Evolutionary conservation across 2,888 invertebrate species (phyloP), one percentile per base, ranked within the genome.

Genomic region (Spicauda simplicius): DNA sequence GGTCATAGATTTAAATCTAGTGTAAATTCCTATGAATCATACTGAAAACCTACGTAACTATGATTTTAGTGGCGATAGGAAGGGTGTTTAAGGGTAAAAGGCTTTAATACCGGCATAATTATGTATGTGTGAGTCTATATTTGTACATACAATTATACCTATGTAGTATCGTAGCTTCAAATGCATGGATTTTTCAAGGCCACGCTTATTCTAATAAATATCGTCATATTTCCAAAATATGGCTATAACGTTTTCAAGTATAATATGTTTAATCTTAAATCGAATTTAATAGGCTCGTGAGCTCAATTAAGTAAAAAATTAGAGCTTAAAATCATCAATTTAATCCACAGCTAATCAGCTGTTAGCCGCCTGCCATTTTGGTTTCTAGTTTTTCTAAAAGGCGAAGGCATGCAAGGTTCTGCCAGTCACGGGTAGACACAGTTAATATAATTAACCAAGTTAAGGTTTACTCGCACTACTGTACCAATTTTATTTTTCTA

Each of bases 401-500:
- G 64, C 68, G 50, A 62, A 64, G 71, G 76, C 76, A 77, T 73
- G 77, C 77, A 77, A 78, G 78, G 78, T 72, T 73, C 70, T 60
- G 62, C 72, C 70, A 73, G 71, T 74, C 74, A 74, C 74, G 73
- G 67, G 65, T 54, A 69, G 57, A 64, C 37, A 52, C 55, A 56
- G 64, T 33, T 56, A 55, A 55, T 41, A 63, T 54, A 55, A 63
- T 63, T 63, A 55, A 16, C 25, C 30, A 20, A 55, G 37, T 25
- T 55, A 55, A 3, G 16, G 16, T 33, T 2, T 16, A 33, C 4
- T 7, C 55, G 16, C 55, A 55, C 16, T 55, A 16, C 1, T 10
- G 55, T 55, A 45, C 8, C n/a, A n/a, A 45, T n/a, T 1, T 14
- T 41, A 14, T 2, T 41, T 41, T 41, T 14, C 3, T 14, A 14